These are phyloP conservation scores for Lepeophtheirus salmonis DNA, from an alignment of 1,140 invertebrate genomes.

Conservation along the genomic window DNA sequence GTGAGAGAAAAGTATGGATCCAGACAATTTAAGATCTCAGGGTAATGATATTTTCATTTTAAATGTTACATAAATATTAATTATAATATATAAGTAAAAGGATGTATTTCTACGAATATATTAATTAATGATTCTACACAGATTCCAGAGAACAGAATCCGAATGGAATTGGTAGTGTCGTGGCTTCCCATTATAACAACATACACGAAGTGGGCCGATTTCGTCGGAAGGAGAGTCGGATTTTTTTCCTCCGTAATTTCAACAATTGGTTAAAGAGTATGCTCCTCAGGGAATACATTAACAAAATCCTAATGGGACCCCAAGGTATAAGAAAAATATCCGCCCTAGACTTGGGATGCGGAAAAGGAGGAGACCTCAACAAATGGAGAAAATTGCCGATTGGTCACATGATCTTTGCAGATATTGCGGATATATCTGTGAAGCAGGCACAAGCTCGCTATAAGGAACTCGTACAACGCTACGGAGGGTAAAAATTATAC, in stretches of 20 bases:
- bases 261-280: constrained; percentile 98
- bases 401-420: constrained; percentile 70
- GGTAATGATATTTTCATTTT: too few relatives aligned
- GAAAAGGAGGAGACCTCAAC: constrained; percentile 88
- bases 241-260: constrained; percentile 83
- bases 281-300: constrained; percentile 46
- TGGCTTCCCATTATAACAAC: constrained; percentile 67
- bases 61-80: too few relatives aligned
- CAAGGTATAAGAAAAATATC: neutral
- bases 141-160: too few relatives aligned
- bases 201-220: constrained; percentile 56
- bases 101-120: too few relatives aligned
- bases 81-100: too few relatives aligned
- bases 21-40: too few relatives aligned
- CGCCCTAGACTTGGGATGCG: constrained; percentile 46
- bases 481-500: constrained; percentile 21
- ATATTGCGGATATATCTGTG: constrained; percentile 79
- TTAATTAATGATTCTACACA: too few relatives aligned
- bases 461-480: constrained; percentile 28
- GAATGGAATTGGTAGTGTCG: constrained; percentile 33
- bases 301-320: constrained; percentile 5
- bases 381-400: constrained; percentile 78
- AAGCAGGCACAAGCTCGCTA: constrained; percentile 48
- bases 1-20: too few relatives aligned
- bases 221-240: constrained; percentile 54